These are phyloP conservation scores for Mesorhabditis sp. DNA, from an alignment of 2,888 invertebrate species.

Conservation along the genomic window DNA sequence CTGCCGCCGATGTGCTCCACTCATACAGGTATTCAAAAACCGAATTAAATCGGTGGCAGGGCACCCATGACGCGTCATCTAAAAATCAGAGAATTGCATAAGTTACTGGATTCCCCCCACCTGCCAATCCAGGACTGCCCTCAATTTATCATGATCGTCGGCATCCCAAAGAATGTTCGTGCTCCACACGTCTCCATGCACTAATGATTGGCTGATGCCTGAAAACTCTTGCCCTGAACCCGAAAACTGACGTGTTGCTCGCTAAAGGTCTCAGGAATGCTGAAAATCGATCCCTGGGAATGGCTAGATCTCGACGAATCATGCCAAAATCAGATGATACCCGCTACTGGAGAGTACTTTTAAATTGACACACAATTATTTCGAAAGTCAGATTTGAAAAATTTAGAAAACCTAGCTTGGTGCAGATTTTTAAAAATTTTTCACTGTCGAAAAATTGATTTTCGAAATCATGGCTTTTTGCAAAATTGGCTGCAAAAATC, in stretches of 20 bases:
- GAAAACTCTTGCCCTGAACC: not conserved
- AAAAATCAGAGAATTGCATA: not conserved
- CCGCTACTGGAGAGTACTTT: too few relatives aligned
- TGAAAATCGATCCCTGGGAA: too few relatives aligned
- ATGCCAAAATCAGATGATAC: too few relatives aligned
- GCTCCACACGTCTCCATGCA: slow-evolving; percentile 3
- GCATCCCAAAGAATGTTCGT: slow-evolving; percentile 2
- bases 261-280: too few relatives aligned
- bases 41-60: slow-evolving; percentile 2
- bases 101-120: not conserved
- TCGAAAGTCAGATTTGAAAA: too few relatives aligned
- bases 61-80: slow-evolving; percentile 1
- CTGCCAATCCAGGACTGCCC: not conserved
- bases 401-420: too few relatives aligned
- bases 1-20: not conserved
- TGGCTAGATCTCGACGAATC: too few relatives aligned
- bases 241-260: too few relatives aligned
- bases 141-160: slow-evolving; percentile 1
- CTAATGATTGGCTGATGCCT: not conserved
- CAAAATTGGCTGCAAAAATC: too few relatives aligned
- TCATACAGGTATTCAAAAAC: not conserved
- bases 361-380: too few relatives aligned
- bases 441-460: too few relatives aligned
- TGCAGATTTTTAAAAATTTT: not conserved
- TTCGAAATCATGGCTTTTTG: too few relatives aligned